These are phyloP conservation scores for Scaptomyza pallida DNA, from an alignment of 1,140 invertebrate species.

Conservation along the genomic window DNA sequence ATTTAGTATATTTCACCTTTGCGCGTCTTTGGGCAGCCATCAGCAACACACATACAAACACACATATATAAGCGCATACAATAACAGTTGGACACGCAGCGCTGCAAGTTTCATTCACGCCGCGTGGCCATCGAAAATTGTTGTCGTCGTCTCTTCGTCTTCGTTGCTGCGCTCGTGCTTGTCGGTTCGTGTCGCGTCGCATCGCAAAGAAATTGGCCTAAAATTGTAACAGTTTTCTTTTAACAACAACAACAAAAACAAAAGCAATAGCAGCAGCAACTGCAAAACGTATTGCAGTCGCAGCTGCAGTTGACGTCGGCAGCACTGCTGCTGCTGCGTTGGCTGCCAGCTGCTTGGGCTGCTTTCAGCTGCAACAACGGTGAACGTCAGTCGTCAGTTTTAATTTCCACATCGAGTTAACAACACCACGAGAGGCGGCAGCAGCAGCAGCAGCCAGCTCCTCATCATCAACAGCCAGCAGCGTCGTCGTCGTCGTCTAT, in stretches of 20 bases:
- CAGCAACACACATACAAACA: slow-evolving; percentile 24
- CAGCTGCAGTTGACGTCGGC: slow-evolving; percentile 55
- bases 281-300: slow-evolving; percentile 44
- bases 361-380: slow-evolving; percentile 64
- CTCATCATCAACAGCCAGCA: slow-evolving; percentile 24
- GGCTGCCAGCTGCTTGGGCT: slow-evolving; percentile 42
- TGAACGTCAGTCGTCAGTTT: slow-evolving; percentile 59
- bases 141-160: slow-evolving; percentile 28
- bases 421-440: slow-evolving; percentile 49
- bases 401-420: slow-evolving; percentile 78
- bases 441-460: slow-evolving; percentile 17
- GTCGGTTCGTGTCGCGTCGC: slow-evolving; percentile 54
- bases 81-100: slow-evolving; percentile 24
- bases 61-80: slow-evolving; percentile 7
- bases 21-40: slow-evolving; percentile 69
- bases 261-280: background rate
- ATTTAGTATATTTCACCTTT: slow-evolving; percentile 83
- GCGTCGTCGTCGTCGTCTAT: background rate
- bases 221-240: slow-evolving; percentile 77
- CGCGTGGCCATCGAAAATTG: slow-evolving; percentile 71
- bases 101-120: slow-evolving; percentile 68
- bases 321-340: slow-evolving; percentile 22
- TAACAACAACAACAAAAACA: slow-evolving; percentile 26
- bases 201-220: slow-evolving; percentile 71
- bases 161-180: background rate